Base-by-base conservation (phyloP, 1,140 invertebrate species). In the Zaprionus kolodkinae region DNA sequence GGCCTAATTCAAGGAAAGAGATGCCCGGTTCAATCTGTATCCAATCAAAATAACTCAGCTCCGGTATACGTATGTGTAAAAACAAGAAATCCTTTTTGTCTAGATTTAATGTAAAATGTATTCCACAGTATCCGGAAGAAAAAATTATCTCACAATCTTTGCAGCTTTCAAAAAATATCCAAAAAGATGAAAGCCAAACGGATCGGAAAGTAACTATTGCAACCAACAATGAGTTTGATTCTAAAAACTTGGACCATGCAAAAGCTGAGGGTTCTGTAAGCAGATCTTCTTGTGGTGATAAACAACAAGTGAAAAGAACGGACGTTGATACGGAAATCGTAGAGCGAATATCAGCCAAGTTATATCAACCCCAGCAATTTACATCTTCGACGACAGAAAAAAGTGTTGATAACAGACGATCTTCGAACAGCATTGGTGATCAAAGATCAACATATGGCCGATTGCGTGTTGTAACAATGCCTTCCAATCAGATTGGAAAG, bases 391-490 rank as follows among this genome's bases (percentile, higher is more conserved):
- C 36, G 11, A 10, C 45, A 3, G 82, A 80, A 6, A 77, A 85
- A 15, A 27, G 13, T 17, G 13, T 11, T 15, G 79, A 91, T 33
- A 72, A 60, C 17, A 85, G 66, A 4, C 64, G 78, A 2, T 62
- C 69, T 13, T 36, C 45, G 6, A 63, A 33, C 52, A 66, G 27
- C 36, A 6, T 45, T 3, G 68, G 64, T 12, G 81, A 91, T 6
- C 73, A 64, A 56, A 91, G 81, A 33, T 94, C 95, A 7, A 95
- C 94, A 2, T 92, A 95, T 80, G 95, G 95, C 2, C 91, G 95
- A 0, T 91, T 95, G 25, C 92, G 95, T 15, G 95, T 95, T 12
- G 93, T 95, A 9, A 94, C 95, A 25, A 93, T 94, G n/a, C 94
- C 93, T 52, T 94, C 94, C 25, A 94, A 93, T 10, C 71, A 60